phyloP scores from a whole-genome alignment of 2,888 invertebrate genomes.

The Dyspetes luteomarginatus region DNA sequence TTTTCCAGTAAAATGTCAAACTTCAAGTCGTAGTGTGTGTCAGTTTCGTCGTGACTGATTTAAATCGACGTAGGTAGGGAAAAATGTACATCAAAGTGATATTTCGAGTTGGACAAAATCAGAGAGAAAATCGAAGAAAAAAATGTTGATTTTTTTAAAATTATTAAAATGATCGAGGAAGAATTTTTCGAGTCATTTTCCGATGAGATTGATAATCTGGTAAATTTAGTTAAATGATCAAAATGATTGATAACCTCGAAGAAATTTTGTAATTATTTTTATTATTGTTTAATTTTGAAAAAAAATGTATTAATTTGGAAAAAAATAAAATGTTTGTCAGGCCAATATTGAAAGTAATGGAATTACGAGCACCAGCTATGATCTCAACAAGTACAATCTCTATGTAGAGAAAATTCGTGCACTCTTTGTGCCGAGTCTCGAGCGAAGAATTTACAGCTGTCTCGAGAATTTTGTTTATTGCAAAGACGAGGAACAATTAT shows the following conservation, averaged over 20 bases:
- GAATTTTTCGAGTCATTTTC: conserved; percentile 7
- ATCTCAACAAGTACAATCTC: conserved; percentile 66
- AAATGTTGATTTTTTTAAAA: neutral
- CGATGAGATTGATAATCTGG: conserved; percentile 11
- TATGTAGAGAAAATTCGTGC: conserved; percentile 73
- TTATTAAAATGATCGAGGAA: conserved; percentile 43
- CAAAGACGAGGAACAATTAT: conserved; percentile 31
- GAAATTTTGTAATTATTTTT: no score
- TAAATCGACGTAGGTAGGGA: no score
- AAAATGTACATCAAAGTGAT: conserved; percentile 16
- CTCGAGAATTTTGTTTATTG: conserved; percentile 73
- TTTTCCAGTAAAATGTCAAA: neutral
- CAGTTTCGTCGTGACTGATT: no score
- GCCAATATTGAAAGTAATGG: neutral
- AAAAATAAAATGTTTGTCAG: conserved; percentile 31
- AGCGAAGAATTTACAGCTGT: conserved; percentile 69
- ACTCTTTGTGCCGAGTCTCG: conserved; percentile 73
- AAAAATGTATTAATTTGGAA: neutral
- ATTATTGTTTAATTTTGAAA: conserved; percentile 4
- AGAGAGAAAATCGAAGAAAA: conserved; percentile 10
- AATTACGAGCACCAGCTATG: conserved; percentile 2
- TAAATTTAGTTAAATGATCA: conserved; percentile 18
- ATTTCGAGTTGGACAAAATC: conserved; percentile 42
- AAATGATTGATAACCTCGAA: conserved; percentile 24
- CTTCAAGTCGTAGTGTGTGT: conserved; percentile 40